Evolutionary conservation across 2,888 invertebrate genomes (phyloP).

Genomic region (Cryptocheilus praepositus): DNA sequence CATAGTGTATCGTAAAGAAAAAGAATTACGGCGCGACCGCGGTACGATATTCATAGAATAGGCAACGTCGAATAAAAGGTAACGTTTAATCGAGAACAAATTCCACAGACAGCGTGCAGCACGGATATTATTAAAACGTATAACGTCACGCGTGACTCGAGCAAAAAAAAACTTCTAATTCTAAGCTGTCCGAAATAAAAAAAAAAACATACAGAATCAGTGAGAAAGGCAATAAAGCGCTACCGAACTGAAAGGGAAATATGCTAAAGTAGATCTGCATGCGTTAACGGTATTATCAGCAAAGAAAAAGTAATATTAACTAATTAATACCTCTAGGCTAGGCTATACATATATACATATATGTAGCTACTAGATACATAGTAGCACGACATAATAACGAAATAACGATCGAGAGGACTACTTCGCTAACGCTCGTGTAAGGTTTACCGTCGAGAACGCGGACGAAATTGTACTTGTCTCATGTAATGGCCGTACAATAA

Average conservation of each 20-base stretch:
- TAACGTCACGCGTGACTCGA: too few species aligned
- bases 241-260: slow-evolving; percentile 53
- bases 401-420: slow-evolving; percentile 45
- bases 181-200: slow-evolving; percentile 65
- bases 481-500: slow-evolving; percentile 64
- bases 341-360: slow-evolving; percentile 46
- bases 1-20: slow-evolving; percentile 5
- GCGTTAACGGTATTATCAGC: slow-evolving; percentile 62
- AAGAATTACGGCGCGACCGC: too few species aligned
- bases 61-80: too few species aligned
- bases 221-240: slow-evolving; percentile 65
- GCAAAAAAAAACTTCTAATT: slow-evolving; percentile 41
- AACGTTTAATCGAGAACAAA: too few species aligned
- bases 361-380: slow-evolving; percentile 56
- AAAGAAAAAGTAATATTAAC: slow-evolving; percentile 54
- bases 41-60: too few species aligned
- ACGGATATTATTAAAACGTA: slow-evolving; percentile 3
- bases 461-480: slow-evolving; percentile 33
- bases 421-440: slow-evolving; percentile 35
- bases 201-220: slow-evolving; percentile 63
- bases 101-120: too few species aligned
- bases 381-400: slow-evolving; percentile 49
- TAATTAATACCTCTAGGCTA: slow-evolving; percentile 60
- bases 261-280: slow-evolving; percentile 65
- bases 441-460: slow-evolving; percentile 24